Percentiles rank a stretch among this genome's conserved stretches.
Conservation (phyloP, 2,113 vertebrate genomes). For the Orthonyx spaldingii region DNA sequence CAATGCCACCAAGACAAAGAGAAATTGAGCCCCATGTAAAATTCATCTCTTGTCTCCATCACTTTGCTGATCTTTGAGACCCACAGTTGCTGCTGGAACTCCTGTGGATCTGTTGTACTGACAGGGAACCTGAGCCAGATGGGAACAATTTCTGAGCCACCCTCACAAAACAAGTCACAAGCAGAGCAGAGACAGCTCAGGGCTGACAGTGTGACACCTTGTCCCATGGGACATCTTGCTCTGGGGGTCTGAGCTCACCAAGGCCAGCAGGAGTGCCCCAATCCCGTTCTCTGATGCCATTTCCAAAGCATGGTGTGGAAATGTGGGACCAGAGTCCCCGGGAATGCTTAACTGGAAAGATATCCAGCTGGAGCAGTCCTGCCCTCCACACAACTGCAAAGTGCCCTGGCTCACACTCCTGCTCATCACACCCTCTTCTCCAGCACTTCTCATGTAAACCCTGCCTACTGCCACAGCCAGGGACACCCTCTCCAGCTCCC, state of each 20-base stretch:
- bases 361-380: background rate
- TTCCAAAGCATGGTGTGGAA: accelerated
- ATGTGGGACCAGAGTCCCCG: background rate
- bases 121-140: background rate
- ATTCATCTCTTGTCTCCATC: background rate
- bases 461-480: background rate
- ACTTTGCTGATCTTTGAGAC: background rate
- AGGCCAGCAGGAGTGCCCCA: background rate
- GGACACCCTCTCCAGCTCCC: background rate
- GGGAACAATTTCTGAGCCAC: background rate
- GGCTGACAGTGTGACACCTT: background rate
- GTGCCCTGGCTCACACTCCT: background rate
- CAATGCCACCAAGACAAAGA: background rate
- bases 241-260: background rate
- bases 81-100: background rate
- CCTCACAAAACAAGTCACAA: background rate
- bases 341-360: background rate
- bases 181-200: background rate
- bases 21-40: accelerated
- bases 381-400: background rate
- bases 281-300: background rate
- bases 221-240: background rate
- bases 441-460: background rate
- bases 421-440: background rate
- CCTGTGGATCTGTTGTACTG: too few relatives aligned